Evolutionary conservation across 2,888 invertebrate species (phyloP).

Genomic region (Drosophila imparisetae): DNA sequence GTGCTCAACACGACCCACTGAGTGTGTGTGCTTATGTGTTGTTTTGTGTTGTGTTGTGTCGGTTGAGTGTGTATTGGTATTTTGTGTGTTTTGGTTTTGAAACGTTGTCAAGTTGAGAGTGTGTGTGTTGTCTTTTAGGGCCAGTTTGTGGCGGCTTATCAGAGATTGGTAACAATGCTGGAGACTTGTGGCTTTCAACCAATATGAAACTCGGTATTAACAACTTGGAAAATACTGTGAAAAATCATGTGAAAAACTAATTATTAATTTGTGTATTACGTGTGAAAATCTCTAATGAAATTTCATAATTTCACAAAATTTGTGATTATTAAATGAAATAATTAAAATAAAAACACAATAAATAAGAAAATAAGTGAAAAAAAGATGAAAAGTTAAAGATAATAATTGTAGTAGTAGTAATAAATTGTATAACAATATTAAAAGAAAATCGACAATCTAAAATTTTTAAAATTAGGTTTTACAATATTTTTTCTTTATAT

Average conservation of each 20-base stretch:
- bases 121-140: constrained; percentile 54
- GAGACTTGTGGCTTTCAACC: constrained; percentile 42
- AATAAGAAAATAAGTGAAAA: background rate
- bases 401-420: background rate
- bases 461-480: background rate
- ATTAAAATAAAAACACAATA: background rate
- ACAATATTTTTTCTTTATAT: background rate
- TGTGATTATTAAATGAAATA: background rate
- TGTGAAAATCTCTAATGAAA: constrained; percentile 13
- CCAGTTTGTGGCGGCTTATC: constrained; percentile 70
- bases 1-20: constrained; percentile 27
- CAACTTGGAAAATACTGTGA: constrained; percentile 21
- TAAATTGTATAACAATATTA: background rate
- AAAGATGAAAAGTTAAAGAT: background rate
- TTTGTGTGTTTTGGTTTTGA: constrained; percentile 62
- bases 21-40: background rate
- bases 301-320: background rate
- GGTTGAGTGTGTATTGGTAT: constrained; percentile 57
- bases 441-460: background rate
- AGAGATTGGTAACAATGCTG: constrained; percentile 66
- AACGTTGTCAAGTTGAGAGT: constrained; percentile 57
- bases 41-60: constrained; percentile 18
- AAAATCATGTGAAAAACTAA: constrained; percentile 16
- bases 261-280: background rate
- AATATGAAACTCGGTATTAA: constrained; percentile 21